Percentiles rank a stretch among this genome's conserved stretches.
Evolutionary conservation across 2,113 vertebrate genomes (phyloP).

Genomic region (Pelobates fuscus): DNA sequence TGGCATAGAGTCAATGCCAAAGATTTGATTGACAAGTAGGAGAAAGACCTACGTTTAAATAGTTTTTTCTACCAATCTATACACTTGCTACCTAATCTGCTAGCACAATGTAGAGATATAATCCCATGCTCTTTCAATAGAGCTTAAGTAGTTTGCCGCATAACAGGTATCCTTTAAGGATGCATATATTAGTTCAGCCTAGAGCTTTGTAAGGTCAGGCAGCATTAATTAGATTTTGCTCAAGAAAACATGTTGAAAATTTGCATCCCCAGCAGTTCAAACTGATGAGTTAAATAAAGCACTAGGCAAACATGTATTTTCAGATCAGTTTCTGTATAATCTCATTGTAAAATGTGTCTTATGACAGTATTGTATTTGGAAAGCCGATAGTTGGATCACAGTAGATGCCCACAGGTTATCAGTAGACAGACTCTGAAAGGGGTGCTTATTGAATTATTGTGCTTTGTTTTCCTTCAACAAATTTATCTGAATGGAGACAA

Average conservation of each 20-base stretch:
- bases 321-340: conserved; percentile 25
- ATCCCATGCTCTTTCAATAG: too few species aligned
- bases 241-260: not conserved
- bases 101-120: too few species aligned
- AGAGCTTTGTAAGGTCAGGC: too few species aligned
- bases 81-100: too few species aligned
- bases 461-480: conserved; percentile 7
- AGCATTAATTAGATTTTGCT: too few species aligned
- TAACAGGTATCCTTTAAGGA: too few species aligned
- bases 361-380: conserved; percentile 19
- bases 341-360: not conserved
- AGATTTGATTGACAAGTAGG: too few species aligned
- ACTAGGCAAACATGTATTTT: not conserved
- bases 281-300: not conserved
- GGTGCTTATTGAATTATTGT: conserved; percentile 26
- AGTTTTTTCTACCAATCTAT: too few species aligned
- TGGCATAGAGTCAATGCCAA: too few species aligned
- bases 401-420: not conserved
- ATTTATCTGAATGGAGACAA: not conserved
- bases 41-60: too few species aligned
- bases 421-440: not conserved
- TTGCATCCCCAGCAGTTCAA: not conserved
- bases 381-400: conserved; percentile 11
- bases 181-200: too few species aligned
- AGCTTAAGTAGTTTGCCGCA: too few species aligned